Evolutionary conservation across 2,888 invertebrate genomes (phyloP).

Genomic region (Ceraclea dissimilis): DNA sequence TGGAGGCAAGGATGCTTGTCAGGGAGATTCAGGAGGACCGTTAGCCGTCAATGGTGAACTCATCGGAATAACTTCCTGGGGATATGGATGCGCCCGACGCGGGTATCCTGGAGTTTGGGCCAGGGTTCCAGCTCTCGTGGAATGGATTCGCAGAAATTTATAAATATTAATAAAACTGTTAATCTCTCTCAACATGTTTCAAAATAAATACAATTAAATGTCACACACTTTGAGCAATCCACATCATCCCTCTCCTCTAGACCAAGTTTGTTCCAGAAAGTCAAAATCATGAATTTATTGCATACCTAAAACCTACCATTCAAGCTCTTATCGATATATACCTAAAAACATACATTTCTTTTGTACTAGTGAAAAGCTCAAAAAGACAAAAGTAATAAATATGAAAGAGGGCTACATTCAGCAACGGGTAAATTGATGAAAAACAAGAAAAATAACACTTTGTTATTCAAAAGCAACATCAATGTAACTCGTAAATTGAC

Average conservation of each 20-base stretch:
- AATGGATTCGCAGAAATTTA: neutral
- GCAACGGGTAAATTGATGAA: too few species aligned
- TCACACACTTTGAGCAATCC: too few species aligned
- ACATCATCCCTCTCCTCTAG: neutral
- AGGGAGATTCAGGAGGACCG: slow-evolving; percentile 55
- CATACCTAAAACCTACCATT: too few species aligned
- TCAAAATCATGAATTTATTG: too few species aligned
- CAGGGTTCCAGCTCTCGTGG: neutral
- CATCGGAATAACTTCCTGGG: slow-evolving; percentile 52
- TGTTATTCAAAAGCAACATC: too few species aligned
- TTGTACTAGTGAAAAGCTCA: too few species aligned
- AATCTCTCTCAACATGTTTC: neutral
- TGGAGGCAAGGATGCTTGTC: slow-evolving; percentile 40
- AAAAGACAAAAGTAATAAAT: too few species aligned
- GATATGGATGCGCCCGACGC: slow-evolving; percentile 47
- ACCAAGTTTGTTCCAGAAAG: neutral
- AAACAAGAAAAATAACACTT: too few species aligned
- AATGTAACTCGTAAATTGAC: too few species aligned
- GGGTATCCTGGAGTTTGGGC: slow-evolving; percentile 16
- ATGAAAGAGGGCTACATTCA: too few species aligned
- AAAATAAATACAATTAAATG: neutral
- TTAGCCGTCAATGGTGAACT: slow-evolving; percentile 40
- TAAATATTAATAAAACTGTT: neutral
- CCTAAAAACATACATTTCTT: too few species aligned
- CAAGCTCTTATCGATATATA: too few species aligned